Evolutionary conservation across 2,797 vertebrate genomes (phyloP).

Genomic region (Echeneis naucrates): DNA sequence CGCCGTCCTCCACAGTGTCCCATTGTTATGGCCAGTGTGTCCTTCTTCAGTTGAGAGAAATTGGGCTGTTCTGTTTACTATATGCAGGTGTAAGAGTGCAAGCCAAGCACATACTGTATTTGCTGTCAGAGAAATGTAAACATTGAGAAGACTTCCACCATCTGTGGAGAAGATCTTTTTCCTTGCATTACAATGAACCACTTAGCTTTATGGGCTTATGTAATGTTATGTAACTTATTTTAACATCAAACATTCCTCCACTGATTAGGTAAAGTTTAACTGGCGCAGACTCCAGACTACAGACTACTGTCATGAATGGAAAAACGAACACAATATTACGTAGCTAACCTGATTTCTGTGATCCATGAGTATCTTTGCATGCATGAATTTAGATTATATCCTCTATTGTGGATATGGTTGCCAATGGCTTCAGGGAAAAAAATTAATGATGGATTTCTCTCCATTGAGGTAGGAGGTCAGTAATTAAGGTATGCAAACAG

Average conservation of each 20-base stretch:
- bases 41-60: not conserved
- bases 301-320: conserved; percentile 24
- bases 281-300: conserved; percentile 30
- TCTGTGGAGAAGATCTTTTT: conserved; percentile 30
- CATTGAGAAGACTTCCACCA: conserved; percentile 24
- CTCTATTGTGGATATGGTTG: conserved; percentile 59
- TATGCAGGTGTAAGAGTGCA: conserved; percentile 1
- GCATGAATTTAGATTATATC: conserved; percentile 68
- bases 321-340: conserved; percentile 43
- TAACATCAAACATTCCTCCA: conserved; percentile 14
- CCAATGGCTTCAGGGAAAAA: conserved; percentile 25
- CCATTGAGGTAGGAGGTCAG: conserved; percentile 45
- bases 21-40: not conserved
- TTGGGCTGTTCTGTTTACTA: not conserved
- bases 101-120: conserved; percentile 32
- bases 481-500: conserved; percentile 51
- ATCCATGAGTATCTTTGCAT: conserved; percentile 26
- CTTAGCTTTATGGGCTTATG: conserved; percentile 44
- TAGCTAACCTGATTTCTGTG: conserved; percentile 27
- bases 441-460: conserved; percentile 42
- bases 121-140: conserved; percentile 60
- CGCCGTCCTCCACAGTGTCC: not conserved
- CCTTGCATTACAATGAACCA: conserved; percentile 21
- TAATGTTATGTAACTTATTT: conserved; percentile 54
- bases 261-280: conserved; percentile 32